These are phyloP conservation scores for Smutsia gigantea DNA, from an alignment of 2,797 vertebrate genomes.

Conservation along the genomic window DNA sequence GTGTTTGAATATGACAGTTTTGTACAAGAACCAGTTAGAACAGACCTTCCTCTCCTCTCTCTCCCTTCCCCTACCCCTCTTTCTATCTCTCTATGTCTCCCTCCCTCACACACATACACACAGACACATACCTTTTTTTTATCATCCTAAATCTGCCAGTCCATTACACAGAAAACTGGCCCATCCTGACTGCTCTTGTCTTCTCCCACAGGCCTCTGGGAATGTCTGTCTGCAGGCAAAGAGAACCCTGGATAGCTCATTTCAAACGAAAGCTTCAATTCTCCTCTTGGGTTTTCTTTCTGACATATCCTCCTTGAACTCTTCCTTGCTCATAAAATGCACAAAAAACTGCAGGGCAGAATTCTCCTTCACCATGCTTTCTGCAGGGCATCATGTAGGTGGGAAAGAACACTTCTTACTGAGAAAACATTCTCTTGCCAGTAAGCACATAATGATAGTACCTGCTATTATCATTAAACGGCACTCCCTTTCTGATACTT, in stretches of 20 bases:
- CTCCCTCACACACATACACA: not conserved
- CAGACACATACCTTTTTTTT: not conserved
- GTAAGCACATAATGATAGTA: conserved; percentile 78
- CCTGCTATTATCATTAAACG: conserved; percentile 73
- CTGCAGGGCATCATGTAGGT: not conserved
- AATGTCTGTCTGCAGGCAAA: not conserved
- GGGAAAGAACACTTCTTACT: conserved; percentile 67
- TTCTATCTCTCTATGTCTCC: not conserved
- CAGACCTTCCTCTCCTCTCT: rapidly evolving
- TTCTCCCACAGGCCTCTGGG: rapidly evolving
- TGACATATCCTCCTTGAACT: conserved; percentile 63
- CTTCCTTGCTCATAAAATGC: conserved; percentile 37
- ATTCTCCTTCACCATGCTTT: not conserved
- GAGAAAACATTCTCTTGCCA: conserved; percentile 76
- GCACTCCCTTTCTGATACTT: conserved; percentile 80
- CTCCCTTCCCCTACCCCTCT: too few species aligned
- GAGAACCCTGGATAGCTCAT: not conserved
- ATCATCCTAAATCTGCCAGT: conserved; percentile 71
- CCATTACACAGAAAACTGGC: conserved; percentile 47
- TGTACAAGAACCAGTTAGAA: not conserved
- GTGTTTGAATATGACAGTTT: not conserved
- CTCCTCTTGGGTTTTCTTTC: conserved; percentile 49
- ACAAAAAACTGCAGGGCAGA: not conserved
- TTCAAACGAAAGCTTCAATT: conserved; percentile 24
- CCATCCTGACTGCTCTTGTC: not conserved